Evolutionary conservation across 2,797 vertebrate species (phyloP).

Genomic region (Lepilemur septentrionalis): DNA sequence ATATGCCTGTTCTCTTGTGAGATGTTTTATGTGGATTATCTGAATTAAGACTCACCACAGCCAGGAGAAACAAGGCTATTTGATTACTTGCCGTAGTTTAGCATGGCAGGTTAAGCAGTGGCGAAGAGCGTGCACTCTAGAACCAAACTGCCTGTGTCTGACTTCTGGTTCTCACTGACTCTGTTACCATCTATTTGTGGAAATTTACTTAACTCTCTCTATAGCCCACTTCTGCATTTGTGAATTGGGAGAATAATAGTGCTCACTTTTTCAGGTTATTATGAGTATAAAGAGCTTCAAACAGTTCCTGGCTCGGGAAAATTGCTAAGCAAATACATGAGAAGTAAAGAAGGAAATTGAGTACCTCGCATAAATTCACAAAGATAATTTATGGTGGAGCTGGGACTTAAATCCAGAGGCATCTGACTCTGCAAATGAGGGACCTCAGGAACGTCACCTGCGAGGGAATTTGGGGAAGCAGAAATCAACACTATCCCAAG

Average conservation of each 20-base stretch:
- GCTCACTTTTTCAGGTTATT: neutral
- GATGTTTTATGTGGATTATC: neutral
- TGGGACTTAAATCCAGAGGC: neutral
- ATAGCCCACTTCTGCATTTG: neutral
- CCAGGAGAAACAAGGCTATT: neutral
- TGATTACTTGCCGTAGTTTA: neutral
- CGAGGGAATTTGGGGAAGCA: no score
- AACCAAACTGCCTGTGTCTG: neutral
- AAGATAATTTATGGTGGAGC: neutral
- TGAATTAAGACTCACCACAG: neutral
- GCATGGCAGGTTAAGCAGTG: neutral
- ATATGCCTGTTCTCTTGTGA: neutral
- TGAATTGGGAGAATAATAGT: neutral
- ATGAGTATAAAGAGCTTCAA: neutral
- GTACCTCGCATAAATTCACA: neutral
- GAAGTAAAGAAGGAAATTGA: neutral
- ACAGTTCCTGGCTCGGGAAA: neutral
- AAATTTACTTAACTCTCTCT: neutral
- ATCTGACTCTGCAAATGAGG: neutral
- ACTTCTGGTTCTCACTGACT: neutral
- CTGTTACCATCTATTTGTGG: neutral
- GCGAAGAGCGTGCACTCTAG: neutral
- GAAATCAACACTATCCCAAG: neutral
- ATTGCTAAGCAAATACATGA: neutral
- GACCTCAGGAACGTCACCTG: neutral